phyloP scores from a whole-genome alignment of 53 echinoderm and acorn worm genomes.

The Patiria pectinifera region DNA sequence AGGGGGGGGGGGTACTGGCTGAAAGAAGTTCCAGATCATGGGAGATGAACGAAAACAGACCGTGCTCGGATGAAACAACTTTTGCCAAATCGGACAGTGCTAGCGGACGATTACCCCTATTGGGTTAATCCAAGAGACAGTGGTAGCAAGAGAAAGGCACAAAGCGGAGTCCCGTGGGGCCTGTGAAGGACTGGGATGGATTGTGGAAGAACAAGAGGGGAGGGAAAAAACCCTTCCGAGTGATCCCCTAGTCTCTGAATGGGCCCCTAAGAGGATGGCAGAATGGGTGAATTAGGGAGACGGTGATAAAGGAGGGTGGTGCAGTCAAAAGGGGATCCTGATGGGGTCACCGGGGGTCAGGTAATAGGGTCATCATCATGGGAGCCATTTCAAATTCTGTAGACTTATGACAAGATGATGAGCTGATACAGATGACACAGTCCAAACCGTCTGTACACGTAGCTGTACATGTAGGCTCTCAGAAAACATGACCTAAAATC shows the following conservation, averaged over 20 bases:
- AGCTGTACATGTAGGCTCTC: no score
- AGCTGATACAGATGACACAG: no score
- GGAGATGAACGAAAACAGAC: background rate
- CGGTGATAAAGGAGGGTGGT: conserved; percentile 12
- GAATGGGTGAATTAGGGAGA: background rate
- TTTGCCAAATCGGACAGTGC: background rate
- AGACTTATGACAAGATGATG: background rate
- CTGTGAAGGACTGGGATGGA: background rate
- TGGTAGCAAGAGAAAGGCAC: background rate
- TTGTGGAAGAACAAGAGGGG: background rate
- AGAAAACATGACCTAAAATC: no score
- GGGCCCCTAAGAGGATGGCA: background rate
- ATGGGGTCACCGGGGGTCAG: conserved; percentile 22
- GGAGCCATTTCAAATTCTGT: background rate
- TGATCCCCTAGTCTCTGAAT: background rate
- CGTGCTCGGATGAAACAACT: background rate
- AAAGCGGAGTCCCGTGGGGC: background rate
- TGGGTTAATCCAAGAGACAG: background rate
- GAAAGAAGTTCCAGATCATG: background rate
- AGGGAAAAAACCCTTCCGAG: background rate
- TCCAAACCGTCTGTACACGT: no score
- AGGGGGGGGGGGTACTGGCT: background rate
- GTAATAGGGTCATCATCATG: background rate
- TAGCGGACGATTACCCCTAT: background rate
- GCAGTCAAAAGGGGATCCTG: background rate